Evolutionary conservation across 2,113 vertebrate species (phyloP).

Genomic region (Forbesichthys papilliferus): DNA sequence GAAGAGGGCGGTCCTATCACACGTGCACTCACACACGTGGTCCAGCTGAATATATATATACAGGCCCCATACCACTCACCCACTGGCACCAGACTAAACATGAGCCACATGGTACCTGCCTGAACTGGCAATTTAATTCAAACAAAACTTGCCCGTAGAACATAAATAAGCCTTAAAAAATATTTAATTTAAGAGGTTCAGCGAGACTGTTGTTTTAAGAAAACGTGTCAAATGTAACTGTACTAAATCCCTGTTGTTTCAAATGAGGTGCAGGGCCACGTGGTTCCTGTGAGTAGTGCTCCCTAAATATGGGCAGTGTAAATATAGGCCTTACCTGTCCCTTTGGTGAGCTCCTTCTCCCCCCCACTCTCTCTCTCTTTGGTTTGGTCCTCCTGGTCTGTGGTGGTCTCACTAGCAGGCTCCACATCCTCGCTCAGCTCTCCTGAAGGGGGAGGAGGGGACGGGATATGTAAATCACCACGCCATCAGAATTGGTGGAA

Average conservation of each 20-base stretch:
- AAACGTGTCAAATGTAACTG: conserved; percentile 28
- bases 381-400: conserved; percentile 91
- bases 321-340: conserved; percentile 86
- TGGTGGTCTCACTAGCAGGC: conserved; percentile 86
- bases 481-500: conserved; percentile 84
- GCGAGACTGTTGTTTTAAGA: conserved; percentile 30
- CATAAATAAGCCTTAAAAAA: conserved; percentile 21
- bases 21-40: conserved; percentile 49
- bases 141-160: conserved; percentile 28
- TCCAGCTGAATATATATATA: conserved; percentile 41
- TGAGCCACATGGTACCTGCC: conserved; percentile 62
- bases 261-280: conserved; percentile 26
- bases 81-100: conserved; percentile 55
- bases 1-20: conserved; percentile 40
- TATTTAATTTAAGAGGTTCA: conserved; percentile 42
- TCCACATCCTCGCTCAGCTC: conserved; percentile 94
- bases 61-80: conserved; percentile 49
- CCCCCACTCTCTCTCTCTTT: conserved; percentile 92
- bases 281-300: conserved; percentile 30
- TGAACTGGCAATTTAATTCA: conserved; percentile 54
- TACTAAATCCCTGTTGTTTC: not conserved
- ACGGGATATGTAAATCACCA: conserved; percentile 82
- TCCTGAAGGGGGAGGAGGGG: conserved; percentile 87
- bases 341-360: conserved; percentile 93
- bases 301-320: conserved; percentile 53